Evolutionary conservation across 2,888 invertebrate genomes (phyloP).

Genomic region (Hydraecia micacea): DNA sequence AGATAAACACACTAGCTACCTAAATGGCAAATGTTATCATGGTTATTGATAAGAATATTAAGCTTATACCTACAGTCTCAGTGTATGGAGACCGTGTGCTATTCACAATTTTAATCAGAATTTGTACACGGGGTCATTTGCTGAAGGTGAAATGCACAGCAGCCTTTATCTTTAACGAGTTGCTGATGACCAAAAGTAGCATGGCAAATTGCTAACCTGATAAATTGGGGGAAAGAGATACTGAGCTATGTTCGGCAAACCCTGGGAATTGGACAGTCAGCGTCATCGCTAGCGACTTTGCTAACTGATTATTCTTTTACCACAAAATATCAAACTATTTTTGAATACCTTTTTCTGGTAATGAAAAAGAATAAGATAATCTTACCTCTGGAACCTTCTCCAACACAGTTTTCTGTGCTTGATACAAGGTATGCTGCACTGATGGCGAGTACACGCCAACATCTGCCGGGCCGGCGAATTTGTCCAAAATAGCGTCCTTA

Average conservation of each 20-base stretch:
- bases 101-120: slow-evolving; percentile 13
- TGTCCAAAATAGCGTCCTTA: slow-evolving; percentile 92
- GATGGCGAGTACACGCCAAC: slow-evolving; percentile 94
- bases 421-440: slow-evolving; percentile 94
- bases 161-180: background rate
- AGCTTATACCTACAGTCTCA: slow-evolving; percentile 8
- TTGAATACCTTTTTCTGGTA: background rate
- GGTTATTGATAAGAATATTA: slow-evolving; percentile 39
- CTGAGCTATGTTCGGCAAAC: background rate
- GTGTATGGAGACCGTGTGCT: slow-evolving; percentile 31
- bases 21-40: slow-evolving; percentile 59
- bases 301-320: background rate
- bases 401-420: slow-evolving; percentile 92
- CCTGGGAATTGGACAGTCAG: background rate
- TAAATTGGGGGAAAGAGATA: background rate
- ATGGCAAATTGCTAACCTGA: background rate
- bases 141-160: background rate
- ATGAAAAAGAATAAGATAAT: background rate
- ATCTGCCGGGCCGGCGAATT: slow-evolving; percentile 94
- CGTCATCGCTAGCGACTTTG: background rate
- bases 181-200: background rate
- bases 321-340: no score
- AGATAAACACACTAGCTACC: slow-evolving; percentile 34
- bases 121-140: background rate
- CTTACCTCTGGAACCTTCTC: slow-evolving; percentile 92